Percentiles rank a stretch among this genome's conserved stretches.
These are phyloP conservation scores for Opisthograptis luteolata DNA, from an alignment of 2,888 invertebrate genomes.

Conservation along the genomic window DNA sequence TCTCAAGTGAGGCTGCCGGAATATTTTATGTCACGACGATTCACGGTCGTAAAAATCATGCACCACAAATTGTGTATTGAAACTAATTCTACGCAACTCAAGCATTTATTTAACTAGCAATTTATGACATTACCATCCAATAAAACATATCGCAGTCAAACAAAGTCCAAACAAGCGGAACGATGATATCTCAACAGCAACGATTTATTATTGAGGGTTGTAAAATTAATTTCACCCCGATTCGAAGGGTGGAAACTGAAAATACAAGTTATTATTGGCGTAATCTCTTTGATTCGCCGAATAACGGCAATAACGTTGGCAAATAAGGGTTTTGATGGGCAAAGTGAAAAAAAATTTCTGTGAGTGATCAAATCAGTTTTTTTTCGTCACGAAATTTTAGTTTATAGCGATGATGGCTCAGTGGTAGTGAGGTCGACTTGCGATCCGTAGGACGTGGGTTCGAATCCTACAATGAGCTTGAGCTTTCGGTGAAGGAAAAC, in stretches of 20 bases:
- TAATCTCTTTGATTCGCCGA: constrained; percentile 65
- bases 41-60: too few relatives aligned
- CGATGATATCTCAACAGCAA: constrained; percentile 27
- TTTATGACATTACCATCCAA: constrained; percentile 16
- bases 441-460: too few relatives aligned
- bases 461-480: too few relatives aligned
- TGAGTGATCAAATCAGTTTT: too few relatives aligned
- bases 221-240: constrained; percentile 33
- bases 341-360: neutral
- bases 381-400: too few relatives aligned
- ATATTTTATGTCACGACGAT: too few relatives aligned
- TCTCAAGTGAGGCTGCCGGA: too few relatives aligned
- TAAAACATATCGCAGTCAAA: constrained; percentile 28
- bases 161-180: constrained; percentile 31
- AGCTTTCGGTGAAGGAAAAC: too few relatives aligned
- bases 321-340: constrained; percentile 47
- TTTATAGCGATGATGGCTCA: too few relatives aligned
- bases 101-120: constrained; percentile 7
- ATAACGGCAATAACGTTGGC: constrained; percentile 47
- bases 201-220: constrained; percentile 31
- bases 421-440: too few relatives aligned
- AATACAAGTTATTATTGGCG: constrained; percentile 56
- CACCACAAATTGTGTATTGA: too few relatives aligned
- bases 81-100: neutral
- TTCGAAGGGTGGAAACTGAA: constrained; percentile 27